Conservation (phyloP, 2,113 vertebrate genomes). For the Aegithalos caudatus region DNA sequence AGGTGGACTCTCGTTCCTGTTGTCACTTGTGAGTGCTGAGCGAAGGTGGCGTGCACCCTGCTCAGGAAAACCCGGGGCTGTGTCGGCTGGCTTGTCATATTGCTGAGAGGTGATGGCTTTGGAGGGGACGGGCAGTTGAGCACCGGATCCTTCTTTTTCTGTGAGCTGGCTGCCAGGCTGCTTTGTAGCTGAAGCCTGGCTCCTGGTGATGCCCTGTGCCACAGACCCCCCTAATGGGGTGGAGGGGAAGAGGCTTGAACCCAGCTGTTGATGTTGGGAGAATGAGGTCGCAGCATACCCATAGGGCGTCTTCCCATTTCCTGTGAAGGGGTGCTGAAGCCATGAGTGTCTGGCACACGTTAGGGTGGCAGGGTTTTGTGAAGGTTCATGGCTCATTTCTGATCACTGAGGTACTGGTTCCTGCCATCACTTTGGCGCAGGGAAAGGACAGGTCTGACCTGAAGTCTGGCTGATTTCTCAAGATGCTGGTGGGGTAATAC, state of each 20-base stretch:
- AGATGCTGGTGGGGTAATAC: background rate
- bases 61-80: background rate
- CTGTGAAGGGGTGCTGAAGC: background rate
- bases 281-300: background rate
- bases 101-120: background rate
- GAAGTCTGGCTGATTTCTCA: background rate
- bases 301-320: background rate
- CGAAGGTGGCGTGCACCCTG: accelerated
- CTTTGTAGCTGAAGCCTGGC: background rate
- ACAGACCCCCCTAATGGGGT: accelerated
- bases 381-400: background rate
- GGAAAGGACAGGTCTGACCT: background rate
- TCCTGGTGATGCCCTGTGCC: background rate
- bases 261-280: background rate
- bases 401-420: background rate
- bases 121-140: background rate
- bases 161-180: background rate
- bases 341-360: accelerated
- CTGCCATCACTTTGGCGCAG: background rate
- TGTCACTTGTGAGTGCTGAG: background rate
- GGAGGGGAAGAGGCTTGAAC: background rate
- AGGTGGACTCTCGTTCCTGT: background rate
- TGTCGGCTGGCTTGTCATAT: background rate
- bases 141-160: background rate
- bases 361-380: background rate